Conservation (phyloP, 2,797 vertebrate genomes). For the Rhinella marina region DNA sequence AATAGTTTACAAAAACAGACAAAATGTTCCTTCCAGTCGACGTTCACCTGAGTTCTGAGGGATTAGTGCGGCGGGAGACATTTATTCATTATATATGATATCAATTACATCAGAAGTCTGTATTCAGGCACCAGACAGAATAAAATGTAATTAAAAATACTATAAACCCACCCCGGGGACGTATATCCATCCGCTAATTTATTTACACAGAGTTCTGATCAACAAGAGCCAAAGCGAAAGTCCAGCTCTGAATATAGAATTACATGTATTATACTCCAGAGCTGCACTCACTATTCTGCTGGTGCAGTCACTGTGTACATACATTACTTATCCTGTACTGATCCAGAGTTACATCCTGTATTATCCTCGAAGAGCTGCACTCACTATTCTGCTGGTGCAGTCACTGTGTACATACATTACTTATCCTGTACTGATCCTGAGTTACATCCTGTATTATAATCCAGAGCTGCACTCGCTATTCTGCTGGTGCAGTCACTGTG, state of each 20-base stretch:
- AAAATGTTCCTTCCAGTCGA: neutral
- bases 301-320: too few species aligned
- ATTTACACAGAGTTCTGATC: neutral
- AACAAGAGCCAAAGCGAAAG: neutral
- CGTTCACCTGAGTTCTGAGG: neutral
- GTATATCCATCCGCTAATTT: neutral
- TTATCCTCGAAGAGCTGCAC: too few species aligned
- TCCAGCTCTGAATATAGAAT: neutral
- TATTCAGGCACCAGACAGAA: neutral
- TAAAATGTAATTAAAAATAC: neutral
- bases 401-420: too few species aligned
- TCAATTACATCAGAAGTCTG: neutral
- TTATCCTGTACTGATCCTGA: too few species aligned
- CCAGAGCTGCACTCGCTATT: too few species aligned
- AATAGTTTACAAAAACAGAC: neutral
- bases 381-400: too few species aligned
- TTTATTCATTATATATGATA: constrained; percentile 15
- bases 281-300: too few species aligned
- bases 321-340: too few species aligned
- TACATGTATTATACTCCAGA: neutral
- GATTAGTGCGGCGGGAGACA: neutral
- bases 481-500: too few species aligned
- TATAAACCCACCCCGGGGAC: neutral
- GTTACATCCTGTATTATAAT: too few species aligned
- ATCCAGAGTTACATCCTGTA: too few species aligned